Evolutionary conservation across 2,113 vertebrate species (phyloP), one percentile per base, ranked within the genome.

Genomic region (Numida meleagris): DNA sequence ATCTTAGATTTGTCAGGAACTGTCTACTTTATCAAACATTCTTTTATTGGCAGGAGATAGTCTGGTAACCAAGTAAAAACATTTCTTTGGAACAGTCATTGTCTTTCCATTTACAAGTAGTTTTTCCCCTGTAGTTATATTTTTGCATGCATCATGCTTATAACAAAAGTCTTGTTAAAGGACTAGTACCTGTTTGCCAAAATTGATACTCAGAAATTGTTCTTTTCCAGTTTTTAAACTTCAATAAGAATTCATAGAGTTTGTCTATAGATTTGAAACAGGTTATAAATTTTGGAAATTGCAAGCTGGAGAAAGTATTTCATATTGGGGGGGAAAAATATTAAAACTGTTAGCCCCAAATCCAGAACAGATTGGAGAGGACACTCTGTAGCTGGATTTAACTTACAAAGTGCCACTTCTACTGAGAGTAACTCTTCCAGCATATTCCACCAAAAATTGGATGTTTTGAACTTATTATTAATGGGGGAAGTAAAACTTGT

Each of bases 291-390:
- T 40, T 70, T 67, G 19, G 33, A 75, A 81, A 74, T 18, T 92
- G 4, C 42, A 51, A 78, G 43, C 9, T 65, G 11, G 11, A 7
- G 9, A 77, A 78, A 31, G 74, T 4, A 48, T 67, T 71, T 80
- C 1, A 2, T 45, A 14, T 9, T 0, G 8, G n/a, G n/a, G n/a
- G n/a, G n/a, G 24, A 78, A 78, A 81, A 72, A 67, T 48, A 25
- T 16, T 55, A 50, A 55, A 55, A 46, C 42, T 1, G 1, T 12
- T 59, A 63, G 5, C 10, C 33, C 71, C 65, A 71, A 24, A 2
- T 1, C 12, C 19, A 55, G 33, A 7, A 53, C 0, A 1, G 31
- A 45, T 14, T 46, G n/a, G n/a, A n/a, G n/a, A n/a, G n/a, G n/a
- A n/a, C n/a, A n/a, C n/a, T n/a, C n/a, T n/a, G n/a, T n/a, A n/a